phyloP scores from a whole-genome alignment of 2,888 invertebrate genomes.

The Eumerus sabulonum region DNA sequence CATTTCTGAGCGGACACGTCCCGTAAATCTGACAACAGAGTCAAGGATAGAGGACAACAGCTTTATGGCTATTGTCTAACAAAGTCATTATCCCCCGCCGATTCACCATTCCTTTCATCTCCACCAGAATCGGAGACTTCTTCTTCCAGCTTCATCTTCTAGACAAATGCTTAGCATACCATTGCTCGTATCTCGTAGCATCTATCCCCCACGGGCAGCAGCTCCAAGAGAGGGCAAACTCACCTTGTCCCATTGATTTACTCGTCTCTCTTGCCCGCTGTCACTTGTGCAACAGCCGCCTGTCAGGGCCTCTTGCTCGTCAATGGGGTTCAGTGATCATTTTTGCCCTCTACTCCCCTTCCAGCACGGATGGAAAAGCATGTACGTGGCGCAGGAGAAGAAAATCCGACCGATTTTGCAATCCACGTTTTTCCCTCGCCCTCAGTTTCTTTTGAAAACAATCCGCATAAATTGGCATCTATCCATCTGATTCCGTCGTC shows the following conservation, averaged over 20 bases:
- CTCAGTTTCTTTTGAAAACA: constrained; percentile 51
- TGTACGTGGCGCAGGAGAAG: constrained; percentile 13
- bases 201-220: not conserved
- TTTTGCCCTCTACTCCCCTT: constrained; percentile 1
- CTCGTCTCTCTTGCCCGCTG: constrained; percentile 43
- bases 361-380: constrained; percentile 27
- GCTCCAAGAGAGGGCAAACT: constrained; percentile 28
- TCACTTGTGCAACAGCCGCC: constrained; percentile 46
- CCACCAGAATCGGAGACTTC: constrained; percentile 1
- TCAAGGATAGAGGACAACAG: not conserved
- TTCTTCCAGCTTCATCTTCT: constrained; percentile 23
- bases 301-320: constrained; percentile 43
- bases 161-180: constrained; percentile 51
- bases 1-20: no score
- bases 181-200: not conserved
- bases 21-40: no score
- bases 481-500: constrained; percentile 47
- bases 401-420: constrained; percentile 43
- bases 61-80: constrained; percentile 32
- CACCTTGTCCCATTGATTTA: constrained; percentile 66
- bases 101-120: not conserved
- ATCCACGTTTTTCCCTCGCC: no score
- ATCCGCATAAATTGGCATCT: constrained; percentile 61
- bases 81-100: constrained; percentile 36
- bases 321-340: constrained; percentile 27